phyloP scores from a whole-genome alignment of 2,888 invertebrate species.

The Abscondita cerata region DNA sequence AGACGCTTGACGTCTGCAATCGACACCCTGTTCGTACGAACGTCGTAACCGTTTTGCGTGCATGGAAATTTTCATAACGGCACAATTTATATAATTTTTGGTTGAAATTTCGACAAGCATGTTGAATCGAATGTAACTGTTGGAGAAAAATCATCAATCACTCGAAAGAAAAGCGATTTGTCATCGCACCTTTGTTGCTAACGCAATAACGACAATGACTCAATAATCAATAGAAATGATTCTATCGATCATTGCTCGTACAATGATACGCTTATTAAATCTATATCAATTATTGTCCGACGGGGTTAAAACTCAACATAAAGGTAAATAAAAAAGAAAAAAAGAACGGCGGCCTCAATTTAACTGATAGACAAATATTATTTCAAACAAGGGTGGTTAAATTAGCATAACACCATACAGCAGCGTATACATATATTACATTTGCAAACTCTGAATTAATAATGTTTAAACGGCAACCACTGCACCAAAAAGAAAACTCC shows the following conservation, averaged over 20 bases:
- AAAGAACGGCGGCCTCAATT: constrained; percentile 24
- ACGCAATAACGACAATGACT: constrained; percentile 26
- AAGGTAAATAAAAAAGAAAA: constrained; percentile 20
- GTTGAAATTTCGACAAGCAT: constrained; percentile 11
- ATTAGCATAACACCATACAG: constrained; percentile 28
- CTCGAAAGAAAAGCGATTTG: constrained; percentile 35
- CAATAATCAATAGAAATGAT: constrained; percentile 32
- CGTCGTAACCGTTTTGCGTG: constrained; percentile 24
- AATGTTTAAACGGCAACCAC: no score
- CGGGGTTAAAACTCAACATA: constrained; percentile 9
- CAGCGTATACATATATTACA: constrained; percentile 22
- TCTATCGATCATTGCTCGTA: constrained; percentile 29
- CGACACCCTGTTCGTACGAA: constrained; percentile 31
- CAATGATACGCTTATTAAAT: constrained; percentile 39
- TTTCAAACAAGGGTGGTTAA: constrained; percentile 30
- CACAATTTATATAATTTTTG: constrained; percentile 14
- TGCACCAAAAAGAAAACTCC: no score
- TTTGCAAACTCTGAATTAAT: constrained; percentile 3
- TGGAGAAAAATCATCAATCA: constrained; percentile 24
- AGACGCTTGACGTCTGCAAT: constrained; percentile 33
- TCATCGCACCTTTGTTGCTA: constrained; percentile 33
- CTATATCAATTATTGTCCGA: constrained; percentile 36
- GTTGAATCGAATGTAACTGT: constrained; percentile 13
- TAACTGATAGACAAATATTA: constrained; percentile 33
- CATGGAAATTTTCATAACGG: constrained; percentile 18